Conservation (phyloP, 2,113 vertebrate genomes). For the Glaucidium brasilianum region DNA sequence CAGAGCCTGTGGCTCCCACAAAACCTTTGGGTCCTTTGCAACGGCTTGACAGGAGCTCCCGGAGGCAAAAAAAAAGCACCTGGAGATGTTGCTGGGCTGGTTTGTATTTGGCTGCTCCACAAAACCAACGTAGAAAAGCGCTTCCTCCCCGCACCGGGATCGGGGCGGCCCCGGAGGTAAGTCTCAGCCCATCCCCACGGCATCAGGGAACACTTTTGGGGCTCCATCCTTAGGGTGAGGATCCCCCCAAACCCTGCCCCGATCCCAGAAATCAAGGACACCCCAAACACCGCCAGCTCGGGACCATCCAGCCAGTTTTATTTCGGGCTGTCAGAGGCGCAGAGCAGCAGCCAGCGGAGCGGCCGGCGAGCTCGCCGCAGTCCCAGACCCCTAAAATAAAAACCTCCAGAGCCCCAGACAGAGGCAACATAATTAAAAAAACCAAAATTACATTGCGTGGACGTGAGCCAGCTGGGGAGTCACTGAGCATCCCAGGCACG, state of each 20-base stretch:
- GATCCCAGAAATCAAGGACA: not conserved
- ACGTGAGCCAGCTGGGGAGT: not conserved
- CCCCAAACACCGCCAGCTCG: not conserved
- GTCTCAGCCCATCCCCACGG: not conserved
- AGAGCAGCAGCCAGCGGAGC: not conserved
- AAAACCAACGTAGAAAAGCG: rapidly evolving
- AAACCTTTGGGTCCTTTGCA: not conserved
- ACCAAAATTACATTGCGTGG: rapidly evolving
- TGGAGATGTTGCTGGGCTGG: not conserved
- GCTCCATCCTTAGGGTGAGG: not conserved
- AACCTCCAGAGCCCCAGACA: rapidly evolving
- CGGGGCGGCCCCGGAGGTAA: rapidly evolving
- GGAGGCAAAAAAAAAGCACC: not conserved
- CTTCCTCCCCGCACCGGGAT: not conserved
- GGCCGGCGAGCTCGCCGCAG: rapidly evolving
- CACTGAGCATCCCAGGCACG: not conserved
- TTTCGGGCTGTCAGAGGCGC: rapidly evolving
- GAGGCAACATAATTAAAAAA: not conserved
- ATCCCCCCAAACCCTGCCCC: not conserved
- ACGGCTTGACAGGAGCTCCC: not conserved
- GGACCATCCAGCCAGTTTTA: not conserved
- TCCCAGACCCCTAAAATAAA: not conserved
- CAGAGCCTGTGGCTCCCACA: rapidly evolving
- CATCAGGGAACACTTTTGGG: not conserved
- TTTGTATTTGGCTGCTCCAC: rapidly evolving